Evolutionary conservation across 2,888 invertebrate species (phyloP), one percentile per base, ranked within the genome.

Genomic region (Lysandra coridon): DNA sequence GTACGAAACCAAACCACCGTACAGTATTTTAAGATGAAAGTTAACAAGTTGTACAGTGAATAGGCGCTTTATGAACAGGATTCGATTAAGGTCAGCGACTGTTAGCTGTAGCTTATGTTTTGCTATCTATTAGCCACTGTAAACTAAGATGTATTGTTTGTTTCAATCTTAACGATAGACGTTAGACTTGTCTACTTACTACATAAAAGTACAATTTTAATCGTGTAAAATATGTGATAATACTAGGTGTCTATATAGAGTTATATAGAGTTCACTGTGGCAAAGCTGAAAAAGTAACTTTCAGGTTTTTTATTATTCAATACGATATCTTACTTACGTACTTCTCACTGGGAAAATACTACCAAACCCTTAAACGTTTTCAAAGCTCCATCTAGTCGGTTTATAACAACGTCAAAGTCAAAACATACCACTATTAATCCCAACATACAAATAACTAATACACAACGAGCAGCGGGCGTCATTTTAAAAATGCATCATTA

Each of bases 31-130:
- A 40, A 40, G 40, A 40, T 1, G 40, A 40, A 40, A 40, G 44
- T 7, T 12, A 73, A 37, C 37, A 40, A 74, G 79, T 79, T 80
- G 82, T 78, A 80, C 53, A 80, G 78, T 77, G 85, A 84, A 84
- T 84, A 81, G 78, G 40, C 3, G 81, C 84, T 79, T 85, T 87
- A 85, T 83, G 84, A 83, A 87, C 86, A 80, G 86, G 86, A 89
- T 88, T 89, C 89, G 90, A 90, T 91, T 91, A 90, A 88, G 88
- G 88, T 87, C 85, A 83, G 87, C 87, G 89, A 88, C 88, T 87
- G 88, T 86, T 83, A 87, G 86, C 85, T 87, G 85, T 64, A 82
- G 80, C 80, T 81, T 79, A 79, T 80, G 80, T 83, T 82, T 80
- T 79, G 80, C 80, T 60, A 79, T 79, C 80, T 73, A 75, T 74